Evolutionary conservation across 2,888 invertebrate genomes (phyloP).

Genomic region (Frankliniella fusca): DNA sequence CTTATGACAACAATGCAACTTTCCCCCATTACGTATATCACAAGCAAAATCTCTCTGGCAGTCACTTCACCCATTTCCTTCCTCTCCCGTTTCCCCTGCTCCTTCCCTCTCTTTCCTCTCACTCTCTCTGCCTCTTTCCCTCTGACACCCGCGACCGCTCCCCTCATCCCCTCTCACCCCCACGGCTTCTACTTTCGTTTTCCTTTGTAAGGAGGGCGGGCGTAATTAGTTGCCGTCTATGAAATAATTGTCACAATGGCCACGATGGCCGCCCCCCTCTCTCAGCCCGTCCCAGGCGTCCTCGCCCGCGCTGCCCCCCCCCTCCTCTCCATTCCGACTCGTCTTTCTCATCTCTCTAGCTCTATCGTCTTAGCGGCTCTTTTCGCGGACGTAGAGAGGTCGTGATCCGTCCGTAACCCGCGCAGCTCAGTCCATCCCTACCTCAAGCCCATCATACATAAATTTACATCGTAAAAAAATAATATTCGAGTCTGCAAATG

Average conservation of each 20-base stretch:
- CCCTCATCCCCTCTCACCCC: background rate
- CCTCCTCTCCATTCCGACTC: no score
- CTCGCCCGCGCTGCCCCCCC: background rate
- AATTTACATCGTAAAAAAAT: no score
- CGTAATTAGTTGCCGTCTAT: background rate
- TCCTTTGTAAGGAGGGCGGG: background rate
- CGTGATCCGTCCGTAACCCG: no score
- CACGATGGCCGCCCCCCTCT: background rate
- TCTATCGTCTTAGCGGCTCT: no score
- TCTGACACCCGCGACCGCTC: no score
- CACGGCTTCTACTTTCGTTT: background rate
- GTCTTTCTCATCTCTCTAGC: no score
- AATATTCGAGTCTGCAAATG: no score
- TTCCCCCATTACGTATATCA: constrained; percentile 21
- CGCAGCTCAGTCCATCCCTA: no score
- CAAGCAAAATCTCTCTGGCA: background rate
- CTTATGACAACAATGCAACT: constrained; percentile 26
- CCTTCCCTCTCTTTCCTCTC: background rate
- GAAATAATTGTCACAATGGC: background rate
- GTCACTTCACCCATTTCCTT: background rate
- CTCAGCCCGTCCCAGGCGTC: background rate
- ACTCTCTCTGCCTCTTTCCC: background rate
- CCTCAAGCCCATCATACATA: no score
- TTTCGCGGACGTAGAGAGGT: no score
- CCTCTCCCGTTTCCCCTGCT: background rate